These are phyloP conservation scores for Limnodromus scolopaceus DNA, from an alignment of 2,797 vertebrate species.

Conservation along the genomic window DNA sequence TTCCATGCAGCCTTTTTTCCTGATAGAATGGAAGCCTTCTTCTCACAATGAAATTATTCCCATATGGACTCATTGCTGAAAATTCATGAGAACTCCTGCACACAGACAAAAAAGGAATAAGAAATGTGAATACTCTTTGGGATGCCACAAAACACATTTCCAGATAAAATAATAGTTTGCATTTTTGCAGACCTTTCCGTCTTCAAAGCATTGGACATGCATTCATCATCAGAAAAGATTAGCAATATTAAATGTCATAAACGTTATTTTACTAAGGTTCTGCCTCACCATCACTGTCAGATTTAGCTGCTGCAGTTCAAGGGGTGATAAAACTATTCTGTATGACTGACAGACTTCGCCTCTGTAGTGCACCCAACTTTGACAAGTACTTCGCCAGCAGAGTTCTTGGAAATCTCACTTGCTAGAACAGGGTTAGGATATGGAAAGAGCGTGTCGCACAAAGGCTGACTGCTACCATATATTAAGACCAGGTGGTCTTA, in stretches of 20 bases:
- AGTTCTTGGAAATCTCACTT: neutral
- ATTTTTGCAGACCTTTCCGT: constrained; percentile 23
- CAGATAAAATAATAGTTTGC: constrained; percentile 36
- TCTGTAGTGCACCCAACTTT: neutral
- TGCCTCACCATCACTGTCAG: neutral
- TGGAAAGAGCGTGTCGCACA: neutral
- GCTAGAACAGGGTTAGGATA: neutral
- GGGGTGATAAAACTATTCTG: neutral
- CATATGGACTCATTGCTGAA: constrained; percentile 27
- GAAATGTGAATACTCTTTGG: constrained; percentile 1
- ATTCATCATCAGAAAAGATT: neutral
- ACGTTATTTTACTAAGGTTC: neutral
- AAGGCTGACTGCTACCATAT: constrained; percentile 14
- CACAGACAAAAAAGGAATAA: constrained; percentile 37
- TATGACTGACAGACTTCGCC: neutral
- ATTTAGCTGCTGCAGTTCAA: neutral
- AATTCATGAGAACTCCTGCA: constrained; percentile 39
- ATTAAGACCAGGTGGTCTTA: constrained; percentile 50
- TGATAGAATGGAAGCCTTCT: constrained; percentile 25
- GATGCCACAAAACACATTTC: constrained; percentile 13
- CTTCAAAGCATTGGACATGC: neutral
- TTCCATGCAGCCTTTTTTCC: constrained; percentile 30
- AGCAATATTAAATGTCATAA: neutral
- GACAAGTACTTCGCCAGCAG: neutral
- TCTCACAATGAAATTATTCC: constrained; percentile 57